Evolutionary conservation across 2,888 invertebrate species (phyloP), one percentile per base, ranked within the genome.

Genomic region (Flexamia atlantica): DNA sequence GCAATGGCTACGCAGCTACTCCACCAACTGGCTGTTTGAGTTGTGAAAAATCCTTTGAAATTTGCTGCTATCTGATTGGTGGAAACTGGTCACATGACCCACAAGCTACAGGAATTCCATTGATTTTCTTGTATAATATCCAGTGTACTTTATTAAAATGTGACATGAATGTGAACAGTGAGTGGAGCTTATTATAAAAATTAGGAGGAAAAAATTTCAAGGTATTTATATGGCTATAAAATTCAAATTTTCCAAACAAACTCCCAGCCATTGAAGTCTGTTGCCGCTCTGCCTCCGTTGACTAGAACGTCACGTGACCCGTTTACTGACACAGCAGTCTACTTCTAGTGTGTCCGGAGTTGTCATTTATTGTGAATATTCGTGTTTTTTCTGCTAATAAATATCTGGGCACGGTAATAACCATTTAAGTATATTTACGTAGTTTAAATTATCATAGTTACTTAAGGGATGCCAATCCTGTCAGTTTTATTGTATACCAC

Each of bases 1-100:
- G 90, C 90, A 90, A 91, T 90, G 90, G 90, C 90, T 90, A 90
- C 90, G 89, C 90, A 90, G 87, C 87, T 87, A 87, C 87, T 87
- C 87, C 88, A 83, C 81, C 85, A 88, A 88, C 88, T 87, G 88
- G 88, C 87, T 87, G 88, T 87, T 87, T 86, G 87, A 88, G 87
- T 86, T 87, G 87, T 85, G 88, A 88, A 88, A 88, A 88, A 88
- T 87, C 87, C 88, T 88, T 87, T 88, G 87, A 87, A 88, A 87
- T 87, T 88, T 87, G 87, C 86, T 85, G 85, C 86, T 85, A 85
- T 87, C 87, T 87, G 87, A 89, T 89, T 89, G 89, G 89, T 87
- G 87, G 84, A 86, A 64, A 81, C 82, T 42, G 85, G 88, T 89
- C 89, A 89, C 89, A 88, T 89, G 89, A 89, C 88, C 86, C 60